Evolutionary conservation across 2,113 vertebrate genomes (phyloP), one percentile per base, ranked within the genome.

Genomic region (Pterocles gutturalis): DNA sequence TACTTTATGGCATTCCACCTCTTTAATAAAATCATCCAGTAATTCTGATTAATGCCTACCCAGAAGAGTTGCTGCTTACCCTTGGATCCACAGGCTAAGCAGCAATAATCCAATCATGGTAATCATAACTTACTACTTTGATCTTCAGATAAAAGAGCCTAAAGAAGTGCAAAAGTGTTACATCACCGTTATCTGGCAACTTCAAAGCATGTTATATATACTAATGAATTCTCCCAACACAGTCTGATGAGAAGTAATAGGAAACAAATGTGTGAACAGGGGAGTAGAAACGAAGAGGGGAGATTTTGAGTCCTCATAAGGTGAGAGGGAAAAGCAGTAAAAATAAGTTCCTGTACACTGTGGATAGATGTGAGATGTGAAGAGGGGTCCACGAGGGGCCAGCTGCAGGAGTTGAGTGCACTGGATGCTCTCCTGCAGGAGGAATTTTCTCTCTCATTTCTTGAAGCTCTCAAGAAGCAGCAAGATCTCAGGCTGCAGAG

Each of bases 101-200:
- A 96, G 90, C 94, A 79, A 91, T 95, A 96, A 93, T 95, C 83
- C 92, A 91, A 46, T 88, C 95, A 83, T 87, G 72, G 83, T 92
- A 95, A 94, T 75, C 92, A 79, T 92, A 91, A 95, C 93, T 79
- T 89, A 76, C 34, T 83, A 69, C 95, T 96, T 96, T 97, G 93
- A 96, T 97, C 95, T 92, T 94, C 92, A 93, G 94, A 97, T 97
- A 96, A 97, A 97, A 97, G 95, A 91, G 94, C 85, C 84, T 70
- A 65, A 78, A 78, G 86, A 96, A 95, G 87, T 90, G 92, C 53
- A 95, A 92, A 96, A 96, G 86, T 94, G 92, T 94, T 97, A 93
- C 93, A 96, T 86, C 93, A 93, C 94, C 1, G 5, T 83, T 97
- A 92, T 71, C 91, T 77, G 95, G 92, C 90, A 96, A 87, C 96